Conservation (phyloP, 2,797 vertebrate genomes). For the Chelon auratus region DNA sequence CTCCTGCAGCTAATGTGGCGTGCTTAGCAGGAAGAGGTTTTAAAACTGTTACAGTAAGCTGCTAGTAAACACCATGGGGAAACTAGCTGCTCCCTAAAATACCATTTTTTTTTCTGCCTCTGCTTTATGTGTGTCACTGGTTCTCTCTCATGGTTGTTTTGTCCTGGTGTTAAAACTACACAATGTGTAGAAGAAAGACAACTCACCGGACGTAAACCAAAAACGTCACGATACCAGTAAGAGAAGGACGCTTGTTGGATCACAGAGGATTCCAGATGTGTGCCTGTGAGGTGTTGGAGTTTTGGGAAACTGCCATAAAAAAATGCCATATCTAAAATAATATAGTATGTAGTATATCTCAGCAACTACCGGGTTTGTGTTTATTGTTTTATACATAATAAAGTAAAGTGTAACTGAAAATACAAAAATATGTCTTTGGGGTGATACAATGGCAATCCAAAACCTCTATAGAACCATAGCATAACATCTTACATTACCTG, state of each 20-base stretch:
- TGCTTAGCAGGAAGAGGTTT: constrained; percentile 47
- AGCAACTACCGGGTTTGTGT: no score
- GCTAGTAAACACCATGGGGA: constrained; percentile 48
- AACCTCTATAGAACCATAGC: no score
- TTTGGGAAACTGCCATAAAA: constrained; percentile 23
- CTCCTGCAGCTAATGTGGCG: constrained; percentile 42
- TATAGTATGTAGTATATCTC: no score
- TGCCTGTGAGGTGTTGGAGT: constrained; percentile 5
- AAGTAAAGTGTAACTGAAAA: no score
- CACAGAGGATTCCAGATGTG: constrained; percentile 20
- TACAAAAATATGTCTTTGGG: no score
- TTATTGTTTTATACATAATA: no score
- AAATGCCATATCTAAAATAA: no score
- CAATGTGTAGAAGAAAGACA: constrained; percentile 25
- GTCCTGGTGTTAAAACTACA: constrained; percentile 54
- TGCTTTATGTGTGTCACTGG: constrained; percentile 60
- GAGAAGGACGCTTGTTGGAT: constrained; percentile 41
- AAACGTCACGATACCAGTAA: constrained; percentile 24
- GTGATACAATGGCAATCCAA: no score
- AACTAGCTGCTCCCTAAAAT: constrained; percentile 40
- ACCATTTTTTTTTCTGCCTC: constrained; percentile 20
- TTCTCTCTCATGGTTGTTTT: constrained; percentile 35
- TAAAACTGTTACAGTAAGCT: constrained; percentile 52
- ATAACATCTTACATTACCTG: no score
- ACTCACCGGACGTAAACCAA: no score